Evolutionary conservation across 2,888 invertebrate genomes (phyloP), one percentile per base, ranked within the genome.

Genomic region (Volucella inanis): DNA sequence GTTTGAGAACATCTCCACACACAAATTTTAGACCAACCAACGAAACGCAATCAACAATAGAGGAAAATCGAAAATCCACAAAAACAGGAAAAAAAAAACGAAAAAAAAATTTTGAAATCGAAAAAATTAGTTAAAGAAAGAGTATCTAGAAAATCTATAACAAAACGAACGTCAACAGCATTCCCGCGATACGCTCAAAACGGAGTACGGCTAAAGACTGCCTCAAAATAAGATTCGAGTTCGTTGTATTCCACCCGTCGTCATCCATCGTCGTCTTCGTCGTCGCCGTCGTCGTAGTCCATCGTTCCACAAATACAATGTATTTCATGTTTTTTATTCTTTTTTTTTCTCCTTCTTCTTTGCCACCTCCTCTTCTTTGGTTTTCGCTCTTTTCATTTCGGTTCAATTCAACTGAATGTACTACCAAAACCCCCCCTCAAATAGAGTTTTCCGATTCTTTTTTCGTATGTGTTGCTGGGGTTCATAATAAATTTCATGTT

Each of bases 181-280:
- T 90, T 89, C 90, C 90, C 89, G 90, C 90, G 92, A 92, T 91
- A 91, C 91, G 91, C 90, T 91, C 92, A 90, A 91, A 90, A 90
- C 92, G 91, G 90, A 91, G 91, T 92, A 91, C 91, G 91, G 90
- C 90, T 91, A 91, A 92, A 92, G 92, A 92, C 92, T 92, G 92
- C 90, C 91, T 91, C 91, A 91, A 92, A 92, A 90, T 92, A 91
- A 90, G 90, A 91, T 91, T 90, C 31, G 91, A 91, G 91, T 91
- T 91, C 90, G 91, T 91, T 91, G 91, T 89, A 89, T 89, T 89
- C 89, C 89, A 89, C 91, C 31, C 31, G 31, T 31, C 31, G 31
- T 31, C 31, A 31, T 31, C 31, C 31, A 31, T 31, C 31, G 31
- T 31, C 31, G 31, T 31, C 31, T 31, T 31, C 31, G 31, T 31